A percentile compares a stretch with the other conserved stretches of the same genome.
These are phyloP conservation scores for Myotis vivesi DNA, from an alignment of 2,797 vertebrate species.

Conservation along the genomic window DNA sequence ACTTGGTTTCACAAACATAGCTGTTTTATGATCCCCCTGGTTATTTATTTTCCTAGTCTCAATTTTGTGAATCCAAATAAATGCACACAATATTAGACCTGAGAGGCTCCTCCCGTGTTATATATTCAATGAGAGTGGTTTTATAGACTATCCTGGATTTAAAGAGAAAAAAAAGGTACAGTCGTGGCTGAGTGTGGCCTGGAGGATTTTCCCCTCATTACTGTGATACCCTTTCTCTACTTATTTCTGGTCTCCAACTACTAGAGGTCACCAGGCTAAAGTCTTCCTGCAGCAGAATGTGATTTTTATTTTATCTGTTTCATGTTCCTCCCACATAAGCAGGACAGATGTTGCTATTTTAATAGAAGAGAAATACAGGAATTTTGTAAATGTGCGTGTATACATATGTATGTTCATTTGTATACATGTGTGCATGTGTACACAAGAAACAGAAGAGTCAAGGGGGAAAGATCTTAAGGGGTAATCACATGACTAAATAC, in stretches of 20 bases:
- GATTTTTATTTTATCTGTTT: not conserved
- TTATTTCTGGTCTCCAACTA: not conserved
- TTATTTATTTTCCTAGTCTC: slow-evolving; percentile 31
- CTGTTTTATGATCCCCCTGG: not conserved
- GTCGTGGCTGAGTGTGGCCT: not conserved
- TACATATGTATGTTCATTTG: not conserved
- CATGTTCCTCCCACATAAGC: not conserved
- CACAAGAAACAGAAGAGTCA: not conserved
- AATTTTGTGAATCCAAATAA: slow-evolving; percentile 2
- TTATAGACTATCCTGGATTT: not conserved
- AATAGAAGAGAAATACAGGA: not conserved
- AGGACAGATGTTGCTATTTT: not conserved
- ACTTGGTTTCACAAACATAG: slow-evolving; percentile 11
- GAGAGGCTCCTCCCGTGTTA: not conserved
- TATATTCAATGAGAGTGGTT: not conserved
- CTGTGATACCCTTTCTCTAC: not conserved
- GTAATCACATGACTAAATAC: not conserved
- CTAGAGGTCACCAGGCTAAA: not conserved
- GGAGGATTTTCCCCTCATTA: not conserved
- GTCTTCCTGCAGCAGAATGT: not conserved
- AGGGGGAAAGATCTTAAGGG: not conserved
- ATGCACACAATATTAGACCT: not conserved
- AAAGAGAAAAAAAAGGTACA: not conserved
- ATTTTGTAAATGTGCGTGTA: not conserved
- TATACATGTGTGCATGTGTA: not conserved